Conservation (phyloP, 1,140 invertebrate genomes). For the Drosophila micromelanica region DNA sequence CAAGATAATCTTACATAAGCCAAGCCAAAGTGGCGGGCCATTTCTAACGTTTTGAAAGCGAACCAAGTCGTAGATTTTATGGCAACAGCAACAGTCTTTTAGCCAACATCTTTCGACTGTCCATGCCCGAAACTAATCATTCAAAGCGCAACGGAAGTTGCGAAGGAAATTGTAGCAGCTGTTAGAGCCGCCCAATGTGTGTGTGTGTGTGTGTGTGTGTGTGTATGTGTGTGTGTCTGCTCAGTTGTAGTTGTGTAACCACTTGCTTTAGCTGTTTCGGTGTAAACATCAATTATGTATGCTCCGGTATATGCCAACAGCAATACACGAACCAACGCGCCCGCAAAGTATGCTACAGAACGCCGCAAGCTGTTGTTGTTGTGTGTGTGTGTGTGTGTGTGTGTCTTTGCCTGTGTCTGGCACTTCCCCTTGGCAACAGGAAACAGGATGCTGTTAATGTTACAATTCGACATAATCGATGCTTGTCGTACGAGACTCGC, state of each 20-base stretch:
- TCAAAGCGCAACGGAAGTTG: slow-evolving; percentile 72
- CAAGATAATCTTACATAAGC: slow-evolving; percentile 5
- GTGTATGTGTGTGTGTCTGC: neutral
- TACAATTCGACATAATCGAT: slow-evolving; percentile 82
- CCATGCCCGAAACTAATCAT: slow-evolving; percentile 71
- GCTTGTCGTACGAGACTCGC: slow-evolving; percentile 78
- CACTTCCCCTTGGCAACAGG: slow-evolving; percentile 69
- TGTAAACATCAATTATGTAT: slow-evolving; percentile 80
- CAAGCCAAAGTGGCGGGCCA: slow-evolving; percentile 13
- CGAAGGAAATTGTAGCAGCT: slow-evolving; percentile 43
- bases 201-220: slow-evolving; percentile 3
- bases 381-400: neutral
- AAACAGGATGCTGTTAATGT: slow-evolving; percentile 80
- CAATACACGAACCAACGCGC: slow-evolving; percentile 69
- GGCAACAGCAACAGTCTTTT: slow-evolving; percentile 39
- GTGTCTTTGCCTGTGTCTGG: slow-evolving; percentile 24
- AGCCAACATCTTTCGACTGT: slow-evolving; percentile 38
- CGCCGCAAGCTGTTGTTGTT: slow-evolving; percentile 14
- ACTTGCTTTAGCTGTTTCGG: slow-evolving; percentile 40
- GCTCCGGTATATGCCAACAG: slow-evolving; percentile 61
- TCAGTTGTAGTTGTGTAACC: slow-evolving; percentile 7
- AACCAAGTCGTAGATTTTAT: slow-evolving; percentile 65
- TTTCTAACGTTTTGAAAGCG: neutral
- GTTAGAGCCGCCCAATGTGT: slow-evolving; percentile 5
- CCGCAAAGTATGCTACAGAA: slow-evolving; percentile 74